phyloP scores from a whole-genome alignment of 2,797 vertebrate genomes.

The Ispidina lecontei region DNA sequence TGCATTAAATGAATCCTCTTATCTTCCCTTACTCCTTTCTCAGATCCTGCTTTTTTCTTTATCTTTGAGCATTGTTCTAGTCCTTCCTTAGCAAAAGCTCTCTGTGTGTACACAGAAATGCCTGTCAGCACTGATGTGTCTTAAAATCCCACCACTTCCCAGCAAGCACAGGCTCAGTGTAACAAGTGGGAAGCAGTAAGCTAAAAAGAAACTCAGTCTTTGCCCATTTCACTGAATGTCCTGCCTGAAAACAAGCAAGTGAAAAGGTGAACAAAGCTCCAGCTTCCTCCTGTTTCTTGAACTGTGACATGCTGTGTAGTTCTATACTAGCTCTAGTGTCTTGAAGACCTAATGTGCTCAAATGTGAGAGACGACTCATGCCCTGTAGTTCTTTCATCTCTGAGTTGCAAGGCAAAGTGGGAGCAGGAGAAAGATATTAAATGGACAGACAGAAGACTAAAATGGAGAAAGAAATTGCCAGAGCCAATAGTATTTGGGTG shows the following conservation, averaged over 20 bases:
- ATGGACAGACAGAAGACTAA: neutral
- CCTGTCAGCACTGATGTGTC: neutral
- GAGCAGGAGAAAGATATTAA: neutral
- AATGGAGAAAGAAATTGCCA: neutral
- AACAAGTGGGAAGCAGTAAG: neutral
- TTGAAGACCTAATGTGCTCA: neutral
- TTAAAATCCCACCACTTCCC: neutral
- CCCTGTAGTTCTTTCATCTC: neutral
- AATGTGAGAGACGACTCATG: neutral
- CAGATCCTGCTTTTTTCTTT: slow-evolving; percentile 3
- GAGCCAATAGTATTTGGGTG: neutral
- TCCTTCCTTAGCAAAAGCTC: neutral
- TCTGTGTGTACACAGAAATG: neutral
- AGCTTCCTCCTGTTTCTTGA: neutral
- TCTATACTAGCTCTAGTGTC: neutral
- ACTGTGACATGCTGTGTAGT: too few relatives aligned
- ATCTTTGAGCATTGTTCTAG: neutral
- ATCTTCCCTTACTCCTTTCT: neutral
- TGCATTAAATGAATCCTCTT: slow-evolving; percentile 41
- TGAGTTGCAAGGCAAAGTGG: neutral
- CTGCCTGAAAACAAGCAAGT: neutral
- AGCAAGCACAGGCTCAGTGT: neutral
- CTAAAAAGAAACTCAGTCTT: neutral
- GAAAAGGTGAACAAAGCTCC: neutral
- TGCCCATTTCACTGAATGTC: neutral